Evolutionary conservation across 1,140 invertebrate genomes (phyloP), one percentile per base, ranked within the genome.

Genomic region (Drosophila ogumai): DNA sequence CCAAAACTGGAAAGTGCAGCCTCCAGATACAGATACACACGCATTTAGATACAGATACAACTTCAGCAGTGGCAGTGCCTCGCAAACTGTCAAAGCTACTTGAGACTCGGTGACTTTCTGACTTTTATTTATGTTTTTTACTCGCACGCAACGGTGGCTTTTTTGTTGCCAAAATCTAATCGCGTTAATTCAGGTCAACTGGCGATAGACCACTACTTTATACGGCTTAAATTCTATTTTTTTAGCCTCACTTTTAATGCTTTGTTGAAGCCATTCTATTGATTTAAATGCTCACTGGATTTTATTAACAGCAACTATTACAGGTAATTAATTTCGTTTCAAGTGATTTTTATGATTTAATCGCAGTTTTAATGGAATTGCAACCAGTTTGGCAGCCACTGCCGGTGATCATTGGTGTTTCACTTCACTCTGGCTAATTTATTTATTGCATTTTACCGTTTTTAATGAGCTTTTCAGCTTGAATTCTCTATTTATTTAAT

Each of bases 1-100:
- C 50, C 60, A 80, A 82, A 87, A 84, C 80, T 80, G 76, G 84
- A 80, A 86, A 79, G 34, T 41, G 17, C 41, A 50, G 31, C 40
- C 22, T 47, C 13, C 17, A 34, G 50, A 43, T 32, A 64, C 12
- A 43, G 50, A 55, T 34, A 25, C 38, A 19, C 12, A 38, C 10
- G 19, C 36, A 17, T 36, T 10, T 28, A 67, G 58, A 63, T 19
- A 36, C 36, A 60, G 13, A 60, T 43, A 32, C 55, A 41, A 41
- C 22, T 44, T 28, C 38, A 44, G 31, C 61, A 19, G 28, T 25
- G 12, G 38, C 76, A 64, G 60, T 68, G 69, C 40, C 63, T 79
- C 41, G 32, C 46, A 68, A 67, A 80, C 69, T 80, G 78, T 68
- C 74, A 55, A 69, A 67, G 47, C 41, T n/a, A 41, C 17, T 36